These are phyloP conservation scores for Ctenochaetus hawaiiensis DNA, from an alignment of 2,797 vertebrate species.

Conservation along the genomic window DNA sequence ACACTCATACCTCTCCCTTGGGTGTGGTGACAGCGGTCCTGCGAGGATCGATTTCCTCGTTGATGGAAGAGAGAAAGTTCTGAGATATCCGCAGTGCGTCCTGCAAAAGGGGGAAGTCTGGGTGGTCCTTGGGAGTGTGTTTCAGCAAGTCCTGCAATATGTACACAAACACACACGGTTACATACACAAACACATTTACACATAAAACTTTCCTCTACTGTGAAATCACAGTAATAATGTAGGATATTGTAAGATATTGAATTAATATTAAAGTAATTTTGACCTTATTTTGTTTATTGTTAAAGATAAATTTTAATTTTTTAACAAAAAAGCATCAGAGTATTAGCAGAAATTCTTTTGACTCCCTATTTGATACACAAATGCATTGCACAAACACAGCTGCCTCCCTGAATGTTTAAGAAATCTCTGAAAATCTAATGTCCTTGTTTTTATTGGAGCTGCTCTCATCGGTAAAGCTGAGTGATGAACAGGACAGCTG, in stretches of 20 bases:
- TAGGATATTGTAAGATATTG: background rate
- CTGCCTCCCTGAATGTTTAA: conserved; percentile 10
- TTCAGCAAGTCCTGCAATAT: conserved; percentile 92
- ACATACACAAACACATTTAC: background rate
- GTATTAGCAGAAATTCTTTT: background rate
- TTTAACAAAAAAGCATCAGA: conserved; percentile 1
- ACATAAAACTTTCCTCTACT: background rate
- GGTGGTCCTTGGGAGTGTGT: conserved; percentile 97
- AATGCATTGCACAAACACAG: background rate
- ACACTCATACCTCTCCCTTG: conserved; percentile 93
- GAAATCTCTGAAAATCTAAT: conserved; percentile 29
- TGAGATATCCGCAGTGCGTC: conserved; percentile 97
- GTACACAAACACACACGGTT: background rate
- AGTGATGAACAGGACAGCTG: conserved; percentile 17
- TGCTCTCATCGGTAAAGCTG: conserved; percentile 28
- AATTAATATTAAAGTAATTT: background rate
- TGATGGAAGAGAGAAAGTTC: conserved; percentile 99
- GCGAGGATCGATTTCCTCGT: conserved; percentile 96
- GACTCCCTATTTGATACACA: conserved; percentile 4
- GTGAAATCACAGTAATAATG: background rate
- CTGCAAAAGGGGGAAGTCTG: conserved; percentile 95
- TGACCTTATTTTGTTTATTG: too few relatives aligned
- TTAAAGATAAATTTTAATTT: background rate
- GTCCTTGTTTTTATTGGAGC: conserved; percentile 42
- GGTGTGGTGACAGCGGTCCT: conserved; percentile 96